A percentile compares a stretch with the other conserved stretches of the same genome.
These are phyloP conservation scores for Drosophila merina DNA, from an alignment of 2,888 invertebrate genomes.

Conservation along the genomic window DNA sequence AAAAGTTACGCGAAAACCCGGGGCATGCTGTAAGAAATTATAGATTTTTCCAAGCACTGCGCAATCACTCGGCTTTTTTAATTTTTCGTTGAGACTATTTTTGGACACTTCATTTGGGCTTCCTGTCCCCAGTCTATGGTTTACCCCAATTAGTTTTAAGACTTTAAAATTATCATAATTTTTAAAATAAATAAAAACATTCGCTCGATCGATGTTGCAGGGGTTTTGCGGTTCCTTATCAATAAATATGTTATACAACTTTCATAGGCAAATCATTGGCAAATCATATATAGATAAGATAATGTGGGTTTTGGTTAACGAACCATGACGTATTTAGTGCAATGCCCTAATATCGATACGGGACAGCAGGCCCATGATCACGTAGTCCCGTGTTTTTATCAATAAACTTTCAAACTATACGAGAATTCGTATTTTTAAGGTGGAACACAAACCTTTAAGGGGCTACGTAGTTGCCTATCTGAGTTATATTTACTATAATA, in stretches of 20 bases:
- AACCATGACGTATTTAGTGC: conserved; percentile 33
- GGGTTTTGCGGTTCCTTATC: neutral
- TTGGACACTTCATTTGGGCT: conserved; percentile 7
- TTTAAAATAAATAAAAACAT: too few relatives aligned
- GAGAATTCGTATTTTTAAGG: neutral
- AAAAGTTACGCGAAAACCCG: neutral
- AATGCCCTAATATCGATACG: conserved; percentile 29
- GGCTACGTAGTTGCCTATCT: too few relatives aligned
- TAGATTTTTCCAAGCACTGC: conserved; percentile 46
- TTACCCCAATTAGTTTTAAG: neutral
- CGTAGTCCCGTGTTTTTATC: conserved; percentile 46
- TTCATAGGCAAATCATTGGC: neutral
- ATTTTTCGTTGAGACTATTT: conserved; percentile 18
- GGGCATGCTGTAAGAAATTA: conserved; percentile 33
- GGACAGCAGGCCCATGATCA: conserved; percentile 44
- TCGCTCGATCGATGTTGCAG: neutral
- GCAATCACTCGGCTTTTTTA: conserved; percentile 30
- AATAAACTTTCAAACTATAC: neutral
- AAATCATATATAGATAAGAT: conserved; percentile 29
- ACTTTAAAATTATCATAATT: too few relatives aligned
- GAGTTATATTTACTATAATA: too few relatives aligned
- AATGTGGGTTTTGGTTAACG: neutral
- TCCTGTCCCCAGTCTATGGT: conserved; percentile 10
- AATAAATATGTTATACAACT: conserved; percentile 33
- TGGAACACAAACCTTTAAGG: neutral